Conservation (phyloP, 64 coral and sea anemone genomes). For the Acropora yongei region DNA sequence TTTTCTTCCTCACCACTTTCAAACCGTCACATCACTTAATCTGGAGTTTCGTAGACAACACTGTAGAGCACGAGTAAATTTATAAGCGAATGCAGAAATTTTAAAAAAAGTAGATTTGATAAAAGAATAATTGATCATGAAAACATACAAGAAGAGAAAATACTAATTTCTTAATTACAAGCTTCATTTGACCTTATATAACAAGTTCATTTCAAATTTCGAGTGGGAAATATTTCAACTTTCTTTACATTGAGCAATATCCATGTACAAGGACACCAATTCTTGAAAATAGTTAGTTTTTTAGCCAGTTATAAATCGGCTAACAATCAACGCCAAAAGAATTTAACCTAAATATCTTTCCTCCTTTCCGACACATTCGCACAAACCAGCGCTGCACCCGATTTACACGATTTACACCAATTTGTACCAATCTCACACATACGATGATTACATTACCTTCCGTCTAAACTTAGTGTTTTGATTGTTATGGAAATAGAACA, state of each 20-base stretch:
- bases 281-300: background rate
- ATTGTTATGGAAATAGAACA: background rate
- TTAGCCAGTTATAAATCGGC: background rate
- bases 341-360: background rate
- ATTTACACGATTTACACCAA: background rate
- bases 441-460: background rate
- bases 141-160: too few species aligned
- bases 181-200: background rate
- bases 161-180: too few species aligned
- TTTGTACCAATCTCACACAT: background rate
- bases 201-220: background rate
- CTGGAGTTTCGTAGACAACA: background rate
- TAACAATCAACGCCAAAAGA: background rate
- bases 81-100: too few species aligned
- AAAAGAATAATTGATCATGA: too few species aligned
- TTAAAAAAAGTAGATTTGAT: too few species aligned
- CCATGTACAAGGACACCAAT: background rate
- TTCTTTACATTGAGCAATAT: background rate
- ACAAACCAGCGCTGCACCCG: background rate
- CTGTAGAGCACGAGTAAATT: too few species aligned
- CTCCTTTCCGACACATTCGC: background rate
- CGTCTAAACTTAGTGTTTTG: background rate
- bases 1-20: background rate
- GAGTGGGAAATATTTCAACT: background rate
- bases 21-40: background rate